These are phyloP conservation scores for Dromiciops gliroides DNA, from an alignment of 2,113 vertebrate species.

Conservation along the genomic window DNA sequence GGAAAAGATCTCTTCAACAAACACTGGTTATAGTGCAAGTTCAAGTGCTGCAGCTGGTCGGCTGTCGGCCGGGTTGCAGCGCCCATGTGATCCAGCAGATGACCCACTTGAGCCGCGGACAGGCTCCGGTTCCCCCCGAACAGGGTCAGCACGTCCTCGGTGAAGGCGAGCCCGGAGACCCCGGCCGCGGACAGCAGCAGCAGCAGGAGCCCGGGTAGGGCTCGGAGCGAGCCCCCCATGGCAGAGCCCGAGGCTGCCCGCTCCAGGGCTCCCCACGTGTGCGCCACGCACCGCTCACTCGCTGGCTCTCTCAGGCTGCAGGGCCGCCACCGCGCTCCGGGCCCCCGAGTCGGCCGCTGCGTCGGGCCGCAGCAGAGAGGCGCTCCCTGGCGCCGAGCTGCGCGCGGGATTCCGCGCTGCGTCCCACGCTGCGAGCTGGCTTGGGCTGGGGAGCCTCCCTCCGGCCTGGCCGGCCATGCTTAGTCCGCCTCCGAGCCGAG, in stretches of 20 bases:
- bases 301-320: no score
- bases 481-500: not conserved
- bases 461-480: no score
- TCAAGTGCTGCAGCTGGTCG: slow-evolving; percentile 21
- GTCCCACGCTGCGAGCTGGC: not conserved
- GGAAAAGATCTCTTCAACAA: slow-evolving; percentile 87
- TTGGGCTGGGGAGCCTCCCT: not conserved
- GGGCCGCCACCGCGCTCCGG: not conserved
- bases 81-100: slow-evolving; percentile 77
- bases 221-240: not conserved
- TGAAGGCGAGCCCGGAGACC: slow-evolving; percentile 62
- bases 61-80: slow-evolving; percentile 40
- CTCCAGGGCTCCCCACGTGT: not conserved
- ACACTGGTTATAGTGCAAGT: slow-evolving; percentile 84
- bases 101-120: slow-evolving; percentile 72
- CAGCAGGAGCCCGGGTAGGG: slow-evolving; percentile 49
- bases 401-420: no score
- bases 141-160: slow-evolving; percentile 81
- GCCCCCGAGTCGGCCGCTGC: not conserved
- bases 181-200: slow-evolving; percentile 37
- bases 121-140: slow-evolving; percentile 83
- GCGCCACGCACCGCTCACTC: not conserved
- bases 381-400: not conserved
- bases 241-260: slow-evolving; percentile 20
- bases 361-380: no score